These are phyloP conservation scores for Drosophila tropicalis DNA, from an alignment of 1,140 invertebrate genomes.

Conservation along the genomic window DNA sequence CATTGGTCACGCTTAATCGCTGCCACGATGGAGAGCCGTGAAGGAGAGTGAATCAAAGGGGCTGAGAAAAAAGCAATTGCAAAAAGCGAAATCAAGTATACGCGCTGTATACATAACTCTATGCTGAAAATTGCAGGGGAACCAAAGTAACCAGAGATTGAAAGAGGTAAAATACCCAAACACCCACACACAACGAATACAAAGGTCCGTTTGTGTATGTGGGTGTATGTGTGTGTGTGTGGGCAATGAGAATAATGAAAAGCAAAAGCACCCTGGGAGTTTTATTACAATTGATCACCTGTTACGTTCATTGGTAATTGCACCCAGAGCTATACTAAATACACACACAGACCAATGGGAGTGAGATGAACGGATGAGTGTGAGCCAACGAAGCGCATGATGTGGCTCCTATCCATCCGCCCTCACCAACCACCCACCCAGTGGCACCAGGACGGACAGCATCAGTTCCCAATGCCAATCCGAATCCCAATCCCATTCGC, in stretches of 20 bases:
- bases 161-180: constrained; percentile 33
- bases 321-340: constrained; percentile 82
- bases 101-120: constrained; percentile 67
- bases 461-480: constrained; percentile 19
- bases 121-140: constrained; percentile 48
- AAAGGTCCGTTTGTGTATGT: neutral
- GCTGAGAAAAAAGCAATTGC: neutral
- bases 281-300: constrained; percentile 83
- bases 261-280: constrained; percentile 83
- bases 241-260: constrained; percentile 79
- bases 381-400: constrained; percentile 42
- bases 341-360: constrained; percentile 41
- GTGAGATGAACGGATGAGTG: constrained; percentile 12
- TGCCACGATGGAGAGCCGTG: constrained; percentile 30
- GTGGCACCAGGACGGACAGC: neutral
- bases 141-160: constrained; percentile 33
- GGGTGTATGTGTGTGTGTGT: constrained; percentile 36
- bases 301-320: constrained; percentile 83
- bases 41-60: too few species aligned
- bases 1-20: constrained; percentile 80
- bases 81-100: constrained; percentile 62
- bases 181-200: constrained; percentile 22
- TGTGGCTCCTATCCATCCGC: constrained; percentile 31
- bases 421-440: too few species aligned
- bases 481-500: constrained; percentile 20